These are phyloP conservation scores for Trichopoda pennipes DNA, from an alignment of 2,888 invertebrate genomes.

Conservation along the genomic window DNA sequence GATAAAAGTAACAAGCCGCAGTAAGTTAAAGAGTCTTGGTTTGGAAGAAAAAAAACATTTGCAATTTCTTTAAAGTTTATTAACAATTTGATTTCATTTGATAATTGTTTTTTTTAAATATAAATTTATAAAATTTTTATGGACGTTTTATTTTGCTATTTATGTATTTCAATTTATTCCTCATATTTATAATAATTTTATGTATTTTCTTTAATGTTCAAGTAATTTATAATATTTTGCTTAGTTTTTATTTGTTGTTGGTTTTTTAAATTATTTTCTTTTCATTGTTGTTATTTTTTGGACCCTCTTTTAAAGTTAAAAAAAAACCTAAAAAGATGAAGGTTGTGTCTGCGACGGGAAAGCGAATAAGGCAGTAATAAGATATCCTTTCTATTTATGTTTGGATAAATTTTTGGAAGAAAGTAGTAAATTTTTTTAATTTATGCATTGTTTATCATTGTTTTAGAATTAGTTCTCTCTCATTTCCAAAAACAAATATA, in stretches of 20 bases:
- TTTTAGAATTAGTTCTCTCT: background rate
- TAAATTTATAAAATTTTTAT: conserved; percentile 61
- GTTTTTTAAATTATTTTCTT: background rate
- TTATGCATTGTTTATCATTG: conserved; percentile 36
- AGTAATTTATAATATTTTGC: conserved; percentile 26
- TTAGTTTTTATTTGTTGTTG: background rate
- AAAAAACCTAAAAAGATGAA: conserved; percentile 14
- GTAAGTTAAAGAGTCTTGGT: conserved; percentile 40
- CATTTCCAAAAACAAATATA: background rate
- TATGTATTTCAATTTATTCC: conserved; percentile 36
- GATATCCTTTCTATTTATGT: background rate
- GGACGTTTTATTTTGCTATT: conserved; percentile 66
- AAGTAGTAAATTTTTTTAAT: background rate
- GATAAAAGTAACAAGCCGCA: conserved; percentile 61
- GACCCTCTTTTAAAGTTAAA: conserved; percentile 64
- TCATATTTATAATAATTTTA: conserved; percentile 13
- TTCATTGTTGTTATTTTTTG: conserved; percentile 50
- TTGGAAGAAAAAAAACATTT: conserved; percentile 24
- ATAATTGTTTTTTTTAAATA: conserved; percentile 30
- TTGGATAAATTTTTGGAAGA: conserved; percentile 18
- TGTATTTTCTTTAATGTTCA: background rate
- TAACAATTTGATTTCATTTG: conserved; percentile 39
- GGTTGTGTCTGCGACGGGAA: conserved; percentile 16
- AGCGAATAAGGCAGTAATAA: background rate
- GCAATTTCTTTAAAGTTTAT: conserved; percentile 23